Evolutionary conservation across 2,113 vertebrate species (phyloP).

Genomic region (Atlantisia rogersi): DNA sequence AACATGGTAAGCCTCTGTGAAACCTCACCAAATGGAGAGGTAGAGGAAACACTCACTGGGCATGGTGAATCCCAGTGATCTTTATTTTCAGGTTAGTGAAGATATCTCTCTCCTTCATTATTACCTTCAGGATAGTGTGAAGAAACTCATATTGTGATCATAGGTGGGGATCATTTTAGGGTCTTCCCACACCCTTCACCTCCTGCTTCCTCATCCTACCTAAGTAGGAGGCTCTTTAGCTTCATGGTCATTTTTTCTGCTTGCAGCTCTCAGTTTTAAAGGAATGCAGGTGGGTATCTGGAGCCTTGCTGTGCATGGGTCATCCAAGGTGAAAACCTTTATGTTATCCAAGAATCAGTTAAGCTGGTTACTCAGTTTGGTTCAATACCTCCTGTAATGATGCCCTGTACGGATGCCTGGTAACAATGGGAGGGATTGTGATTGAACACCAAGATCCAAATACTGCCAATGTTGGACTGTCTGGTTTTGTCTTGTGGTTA

Average conservation of each 20-base stretch:
- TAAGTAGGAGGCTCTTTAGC: not conserved
- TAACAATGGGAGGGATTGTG: not conserved
- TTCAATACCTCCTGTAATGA: not conserved
- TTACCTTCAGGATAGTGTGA: not conserved
- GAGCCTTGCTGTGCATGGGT: rapidly evolving
- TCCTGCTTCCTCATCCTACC: not conserved
- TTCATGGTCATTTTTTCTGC: not conserved
- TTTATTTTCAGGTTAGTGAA: not conserved
- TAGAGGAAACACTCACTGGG: not conserved
- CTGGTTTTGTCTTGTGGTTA: not conserved
- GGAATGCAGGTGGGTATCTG: not conserved
- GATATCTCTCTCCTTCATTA: not conserved
- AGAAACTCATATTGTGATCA: not conserved
- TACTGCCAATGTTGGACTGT: rapidly evolving
- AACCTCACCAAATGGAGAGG: not conserved
- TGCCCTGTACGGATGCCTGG: not conserved
- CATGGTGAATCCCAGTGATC: not conserved
- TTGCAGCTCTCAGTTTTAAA: not conserved
- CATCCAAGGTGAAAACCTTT: not conserved
- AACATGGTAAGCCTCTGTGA: not conserved
- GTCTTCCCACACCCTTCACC: not conserved
- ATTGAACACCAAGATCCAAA: not conserved
- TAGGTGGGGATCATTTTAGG: not conserved
- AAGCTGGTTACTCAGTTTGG: not conserved
- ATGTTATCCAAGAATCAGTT: not conserved